phyloP scores from a whole-genome alignment of 2,797 vertebrate species.

The Danio albolineatus region DNA sequence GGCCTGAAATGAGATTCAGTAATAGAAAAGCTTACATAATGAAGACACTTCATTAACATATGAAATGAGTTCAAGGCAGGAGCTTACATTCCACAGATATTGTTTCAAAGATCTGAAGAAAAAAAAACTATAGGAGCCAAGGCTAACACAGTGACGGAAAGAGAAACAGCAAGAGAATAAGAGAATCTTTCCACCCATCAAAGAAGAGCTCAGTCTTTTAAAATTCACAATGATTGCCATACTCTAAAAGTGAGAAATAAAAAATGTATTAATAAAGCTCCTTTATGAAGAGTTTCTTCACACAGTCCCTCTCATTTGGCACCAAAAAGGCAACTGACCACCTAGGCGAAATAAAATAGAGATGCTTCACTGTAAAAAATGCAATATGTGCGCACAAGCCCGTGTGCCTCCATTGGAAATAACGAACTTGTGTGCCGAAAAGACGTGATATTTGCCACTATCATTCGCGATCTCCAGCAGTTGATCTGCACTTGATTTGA shows the following conservation, averaged over 20 bases:
- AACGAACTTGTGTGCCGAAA: too few species aligned
- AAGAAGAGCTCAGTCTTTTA: conserved; percentile 4
- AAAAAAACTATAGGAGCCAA: conserved; percentile 12
- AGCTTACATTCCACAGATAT: conserved; percentile 41
- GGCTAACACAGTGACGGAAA: conserved; percentile 24
- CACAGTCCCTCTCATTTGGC: neutral
- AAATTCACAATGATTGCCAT: neutral
- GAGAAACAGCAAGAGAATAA: neutral
- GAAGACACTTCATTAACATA: conserved; percentile 57
- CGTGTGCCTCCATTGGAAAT: too few species aligned
- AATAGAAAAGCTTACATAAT: conserved; percentile 32
- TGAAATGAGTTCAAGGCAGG: conserved; percentile 40
- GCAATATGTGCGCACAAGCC: too few species aligned
- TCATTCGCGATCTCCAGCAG: too few species aligned
- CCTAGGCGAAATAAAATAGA: conserved; percentile 9
- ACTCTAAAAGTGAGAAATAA: conserved; percentile 13
- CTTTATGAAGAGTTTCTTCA: neutral
- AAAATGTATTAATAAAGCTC: neutral
- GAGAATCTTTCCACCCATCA: conserved; percentile 18
- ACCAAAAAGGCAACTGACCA: neutral
- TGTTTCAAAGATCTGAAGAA: conserved; percentile 31
- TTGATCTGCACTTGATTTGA: too few species aligned
- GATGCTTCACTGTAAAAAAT: neutral
- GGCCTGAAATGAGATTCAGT: neutral
- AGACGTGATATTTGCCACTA: too few species aligned